Evolutionary conservation across 1,140 invertebrate genomes (phyloP).

Genomic region (Achatina immaculata): DNA sequence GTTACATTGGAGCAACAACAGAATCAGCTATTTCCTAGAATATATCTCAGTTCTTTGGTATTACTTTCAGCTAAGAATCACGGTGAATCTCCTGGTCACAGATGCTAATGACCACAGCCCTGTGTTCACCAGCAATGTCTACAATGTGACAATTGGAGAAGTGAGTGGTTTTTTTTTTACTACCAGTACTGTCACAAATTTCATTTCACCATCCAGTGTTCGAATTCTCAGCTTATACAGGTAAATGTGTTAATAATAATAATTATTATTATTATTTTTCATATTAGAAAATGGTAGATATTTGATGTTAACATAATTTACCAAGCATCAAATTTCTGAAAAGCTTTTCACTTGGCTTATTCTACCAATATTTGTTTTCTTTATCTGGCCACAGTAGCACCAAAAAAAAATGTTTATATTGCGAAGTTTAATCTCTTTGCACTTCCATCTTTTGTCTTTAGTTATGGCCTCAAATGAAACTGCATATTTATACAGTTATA

Average conservation of each 20-base stretch:
- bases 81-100: background rate
- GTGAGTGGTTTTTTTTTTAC: background rate
- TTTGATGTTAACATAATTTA: background rate
- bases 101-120: slow-evolving; percentile 15
- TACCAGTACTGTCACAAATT: background rate
- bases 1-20: too few species aligned
- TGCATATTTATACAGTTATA: background rate
- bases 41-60: too few species aligned
- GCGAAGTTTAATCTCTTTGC: background rate
- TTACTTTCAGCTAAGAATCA: background rate
- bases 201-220: background rate
- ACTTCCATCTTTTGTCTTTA: background rate
- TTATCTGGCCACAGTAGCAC: too few species aligned
- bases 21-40: too few species aligned
- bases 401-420: too few species aligned
- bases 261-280: background rate
- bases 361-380: background rate
- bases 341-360: background rate
- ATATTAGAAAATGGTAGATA: background rate
- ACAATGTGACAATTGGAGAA: background rate
- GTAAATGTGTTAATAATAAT: background rate
- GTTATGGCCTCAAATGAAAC: background rate
- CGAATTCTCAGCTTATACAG: background rate
- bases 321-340: background rate
- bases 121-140: background rate